phyloP scores from a whole-genome alignment of 2,797 vertebrate species.

The Melanotaenia maccullochi region DNA sequence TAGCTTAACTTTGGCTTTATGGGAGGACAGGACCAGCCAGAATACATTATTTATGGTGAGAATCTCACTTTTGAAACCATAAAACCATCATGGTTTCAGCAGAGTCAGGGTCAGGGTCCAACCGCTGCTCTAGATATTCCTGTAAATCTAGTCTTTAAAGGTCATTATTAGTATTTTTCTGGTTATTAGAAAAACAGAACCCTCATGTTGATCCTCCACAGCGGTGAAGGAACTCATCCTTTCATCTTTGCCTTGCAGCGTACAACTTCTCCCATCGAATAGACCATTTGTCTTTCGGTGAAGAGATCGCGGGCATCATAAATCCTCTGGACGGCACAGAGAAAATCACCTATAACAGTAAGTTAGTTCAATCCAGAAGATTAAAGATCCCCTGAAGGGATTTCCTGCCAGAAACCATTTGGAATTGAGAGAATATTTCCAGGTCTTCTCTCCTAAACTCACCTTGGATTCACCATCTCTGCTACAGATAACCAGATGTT shows the following conservation, averaged over 20 bases:
- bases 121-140: too few relatives aligned
- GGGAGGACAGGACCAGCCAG: too few relatives aligned
- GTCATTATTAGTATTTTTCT: neutral
- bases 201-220: neutral
- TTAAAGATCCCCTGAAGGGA: slow-evolving; percentile 2
- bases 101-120: too few relatives aligned
- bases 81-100: too few relatives aligned
- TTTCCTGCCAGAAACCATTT: neutral
- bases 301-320: slow-evolving; percentile 92
- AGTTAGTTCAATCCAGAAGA: slow-evolving; percentile 59
- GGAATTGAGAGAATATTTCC: neutral
- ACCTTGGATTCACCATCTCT: neutral
- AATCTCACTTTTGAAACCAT: too few relatives aligned
- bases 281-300: slow-evolving; percentile 96
- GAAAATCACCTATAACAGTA: slow-evolving; percentile 93
- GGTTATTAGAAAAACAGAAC: neutral
- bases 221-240: slow-evolving; percentile 10
- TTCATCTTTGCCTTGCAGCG: slow-evolving; percentile 80
- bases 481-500: slow-evolving; percentile 96
- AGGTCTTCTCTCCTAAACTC: neutral
- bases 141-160: neutral
- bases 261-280: slow-evolving; percentile 99
- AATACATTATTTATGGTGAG: too few relatives aligned
- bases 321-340: slow-evolving; percentile 97
- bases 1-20: too few relatives aligned